Evolutionary conservation across 2,797 vertebrate genomes (phyloP).

Genomic region (Acanthurus lineatus): DNA sequence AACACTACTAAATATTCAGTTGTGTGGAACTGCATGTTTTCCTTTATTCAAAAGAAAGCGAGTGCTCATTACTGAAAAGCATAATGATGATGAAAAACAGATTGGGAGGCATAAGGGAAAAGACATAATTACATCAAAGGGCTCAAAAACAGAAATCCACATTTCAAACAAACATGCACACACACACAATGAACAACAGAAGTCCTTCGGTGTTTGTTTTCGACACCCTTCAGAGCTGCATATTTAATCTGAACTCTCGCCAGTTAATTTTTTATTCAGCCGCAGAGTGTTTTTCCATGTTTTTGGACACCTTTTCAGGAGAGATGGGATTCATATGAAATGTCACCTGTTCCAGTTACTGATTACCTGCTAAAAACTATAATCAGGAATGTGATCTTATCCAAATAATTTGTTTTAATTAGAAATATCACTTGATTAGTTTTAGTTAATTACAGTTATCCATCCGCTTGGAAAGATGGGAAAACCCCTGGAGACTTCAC

Average conservation of each 20-base stretch:
- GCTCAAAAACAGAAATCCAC: constrained; percentile 55
- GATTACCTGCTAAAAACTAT: constrained; percentile 3
- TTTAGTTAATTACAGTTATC: constrained; percentile 3
- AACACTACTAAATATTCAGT: constrained; percentile 75
- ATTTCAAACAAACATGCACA: constrained; percentile 15
- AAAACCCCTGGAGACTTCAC: not conserved
- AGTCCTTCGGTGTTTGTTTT: constrained; percentile 54
- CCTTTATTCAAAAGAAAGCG: constrained; percentile 70
- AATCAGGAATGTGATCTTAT: not conserved
- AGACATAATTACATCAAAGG: constrained; percentile 78
- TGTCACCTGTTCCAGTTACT: constrained; percentile 19
- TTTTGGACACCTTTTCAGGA: constrained; percentile 20
- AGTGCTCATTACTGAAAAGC: constrained; percentile 79
- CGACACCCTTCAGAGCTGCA: constrained; percentile 36
- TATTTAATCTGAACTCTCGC: constrained; percentile 33
- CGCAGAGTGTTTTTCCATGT: constrained; percentile 23
- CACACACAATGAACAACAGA: constrained; percentile 37
- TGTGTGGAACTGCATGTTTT: constrained; percentile 71
- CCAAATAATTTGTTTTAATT: constrained; percentile 10
- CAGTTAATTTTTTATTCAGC: constrained; percentile 47
- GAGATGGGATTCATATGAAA: constrained; percentile 10
- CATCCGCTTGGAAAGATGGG: not conserved
- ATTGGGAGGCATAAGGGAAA: constrained; percentile 71
- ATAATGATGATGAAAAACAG: constrained; percentile 75
- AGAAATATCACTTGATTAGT: constrained; percentile 15